phyloP scores from a whole-genome alignment of 2,113 vertebrate genomes.

The Spilogale gracilis region DNA sequence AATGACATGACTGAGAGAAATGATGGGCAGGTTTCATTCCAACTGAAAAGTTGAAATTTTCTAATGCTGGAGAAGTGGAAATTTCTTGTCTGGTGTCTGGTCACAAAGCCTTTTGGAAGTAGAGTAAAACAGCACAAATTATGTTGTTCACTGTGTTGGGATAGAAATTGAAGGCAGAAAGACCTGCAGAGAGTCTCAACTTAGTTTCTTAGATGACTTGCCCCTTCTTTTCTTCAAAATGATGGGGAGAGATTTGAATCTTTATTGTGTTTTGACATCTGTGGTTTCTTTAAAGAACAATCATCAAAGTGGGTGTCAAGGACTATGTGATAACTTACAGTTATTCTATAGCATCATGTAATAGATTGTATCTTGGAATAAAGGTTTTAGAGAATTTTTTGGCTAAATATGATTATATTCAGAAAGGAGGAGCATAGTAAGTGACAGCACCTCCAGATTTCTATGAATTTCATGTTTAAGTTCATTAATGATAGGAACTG shows the following conservation, averaged over 20 bases:
- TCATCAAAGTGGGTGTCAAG: not conserved
- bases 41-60: not conserved
- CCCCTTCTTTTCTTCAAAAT: constrained; percentile 45
- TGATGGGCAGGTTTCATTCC: not conserved
- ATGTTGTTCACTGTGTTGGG: not conserved
- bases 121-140: not conserved
- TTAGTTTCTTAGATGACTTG: constrained; percentile 20
- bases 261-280: not conserved
- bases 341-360: not conserved
- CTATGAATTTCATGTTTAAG: not conserved
- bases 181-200: not conserved
- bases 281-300: constrained; percentile 58
- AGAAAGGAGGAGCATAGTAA: not conserved
- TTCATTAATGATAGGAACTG: not conserved
- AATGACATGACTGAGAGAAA: not conserved
- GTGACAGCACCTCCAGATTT: not conserved
- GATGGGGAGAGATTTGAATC: constrained; percentile 59
- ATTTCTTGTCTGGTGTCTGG: not conserved
- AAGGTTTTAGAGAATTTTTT: not conserved
- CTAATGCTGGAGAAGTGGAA: not conserved
- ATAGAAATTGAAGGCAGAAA: constrained; percentile 51
- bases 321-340: not conserved
- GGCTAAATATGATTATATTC: not conserved
- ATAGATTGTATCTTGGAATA: not conserved
- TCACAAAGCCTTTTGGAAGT: constrained; percentile 54